Evolutionary conservation across 2,797 vertebrate genomes (phyloP), one percentile per base, ranked within the genome.

Genomic region (Urocyon cinereoargenteus): DNA sequence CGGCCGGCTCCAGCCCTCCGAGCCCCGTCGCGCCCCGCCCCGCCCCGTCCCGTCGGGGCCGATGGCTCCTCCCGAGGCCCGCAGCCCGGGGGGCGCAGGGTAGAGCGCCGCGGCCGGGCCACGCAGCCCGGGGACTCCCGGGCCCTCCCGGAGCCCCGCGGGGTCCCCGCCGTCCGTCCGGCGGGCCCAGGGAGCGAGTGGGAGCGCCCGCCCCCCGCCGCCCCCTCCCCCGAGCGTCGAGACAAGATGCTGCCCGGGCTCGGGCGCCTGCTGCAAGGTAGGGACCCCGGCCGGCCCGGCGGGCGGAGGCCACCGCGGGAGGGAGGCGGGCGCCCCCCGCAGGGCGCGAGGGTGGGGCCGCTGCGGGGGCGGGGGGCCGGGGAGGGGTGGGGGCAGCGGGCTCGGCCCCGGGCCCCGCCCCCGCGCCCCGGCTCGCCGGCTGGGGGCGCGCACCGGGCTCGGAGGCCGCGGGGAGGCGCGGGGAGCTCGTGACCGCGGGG

Each of bases 221-320:
- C 91, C 94, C 95, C 94, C 72, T 96, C 91, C 91, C 93, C 90
- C 68, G 91, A 96, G 96, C 97, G 93, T 90, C 83, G 84, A 95
- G 97, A 98, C 98, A 98, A 98, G 98, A 98, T 98, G 98, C 98
- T 97, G 97, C 98, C 98, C 98, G 95, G 97, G 97, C 97, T 97
- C 93, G 75, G 96, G 94, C 96, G 96, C 96, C 97, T 98, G 98
- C 98, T 98, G 98, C 98, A 93, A 98, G 98, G 98, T 98, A 98
- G 97, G 98, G 68, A 97, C 62, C 90, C 40, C 2, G 13, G 61
- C 59, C 73, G 12, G 81, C 70, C 70, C 11, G 1, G 45, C 3
- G 31, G 16, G 72, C 49, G 14, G 40, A 31, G 26, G 59, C 86
- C 18, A 5, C 85, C 61, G 14, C 16, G 28, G 62, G 86, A 73